Evolutionary conservation across 2,888 invertebrate species (phyloP).

Genomic region (Callinectes sapidus): DNA sequence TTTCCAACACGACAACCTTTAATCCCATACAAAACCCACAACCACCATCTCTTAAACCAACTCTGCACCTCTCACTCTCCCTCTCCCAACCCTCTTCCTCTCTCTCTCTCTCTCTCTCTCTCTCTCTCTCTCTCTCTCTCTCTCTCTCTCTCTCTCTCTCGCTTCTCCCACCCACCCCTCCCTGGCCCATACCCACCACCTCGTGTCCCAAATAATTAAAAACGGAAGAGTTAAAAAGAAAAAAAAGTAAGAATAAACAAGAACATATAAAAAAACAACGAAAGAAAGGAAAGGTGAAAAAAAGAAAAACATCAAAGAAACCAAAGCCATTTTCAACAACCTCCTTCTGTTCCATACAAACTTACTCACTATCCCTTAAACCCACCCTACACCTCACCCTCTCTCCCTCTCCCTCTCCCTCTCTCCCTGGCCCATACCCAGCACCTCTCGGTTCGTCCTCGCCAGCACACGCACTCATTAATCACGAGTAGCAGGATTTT

Average conservation of each 20-base stretch:
- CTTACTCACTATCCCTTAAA: too few species aligned
- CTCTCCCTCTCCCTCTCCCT: background rate
- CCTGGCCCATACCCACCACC: background rate
- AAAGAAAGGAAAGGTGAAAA: too few species aligned
- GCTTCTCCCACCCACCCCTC: background rate
- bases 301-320: too few species aligned
- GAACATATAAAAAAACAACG: too few species aligned
- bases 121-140: too few species aligned
- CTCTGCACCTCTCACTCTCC: background rate
- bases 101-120: background rate
- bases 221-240: too few species aligned
- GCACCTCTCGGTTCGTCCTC: background rate
- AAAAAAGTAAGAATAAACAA: too few species aligned
- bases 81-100: background rate
- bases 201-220: too few species aligned
- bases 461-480: background rate
- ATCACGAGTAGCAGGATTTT: background rate
- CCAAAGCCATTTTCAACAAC: too few species aligned
- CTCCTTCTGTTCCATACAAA: too few species aligned
- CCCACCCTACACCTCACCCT: background rate
- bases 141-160: background rate
- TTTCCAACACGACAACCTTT: background rate
- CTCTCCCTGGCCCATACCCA: background rate
- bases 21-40: background rate
- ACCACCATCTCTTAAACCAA: background rate